Conservation (phyloP, 2,113 vertebrate species). For the Manacus vitellinus region DNA sequence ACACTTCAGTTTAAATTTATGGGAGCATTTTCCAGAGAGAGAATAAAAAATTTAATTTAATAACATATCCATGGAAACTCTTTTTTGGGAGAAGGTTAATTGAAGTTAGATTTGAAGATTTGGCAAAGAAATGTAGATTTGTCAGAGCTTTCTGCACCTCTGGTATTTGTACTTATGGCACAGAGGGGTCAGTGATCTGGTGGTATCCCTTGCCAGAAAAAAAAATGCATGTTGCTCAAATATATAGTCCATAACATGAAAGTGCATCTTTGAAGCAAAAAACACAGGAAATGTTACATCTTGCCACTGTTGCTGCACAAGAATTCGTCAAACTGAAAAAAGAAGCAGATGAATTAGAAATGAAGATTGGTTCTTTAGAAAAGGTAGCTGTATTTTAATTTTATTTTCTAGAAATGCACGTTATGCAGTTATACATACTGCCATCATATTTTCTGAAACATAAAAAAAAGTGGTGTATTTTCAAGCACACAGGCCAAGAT, state of each 20-base stretch:
- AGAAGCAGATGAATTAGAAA: slow-evolving; percentile 70
- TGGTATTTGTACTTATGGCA: neutral
- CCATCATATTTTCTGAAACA: neutral
- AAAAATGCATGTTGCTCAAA: neutral
- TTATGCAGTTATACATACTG: neutral
- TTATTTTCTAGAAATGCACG: neutral
- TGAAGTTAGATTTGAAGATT: neutral
- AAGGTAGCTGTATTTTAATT: slow-evolving; percentile 64
- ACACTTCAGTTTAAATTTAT: neutral
- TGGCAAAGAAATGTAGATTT: neutral
- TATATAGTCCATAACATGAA: slow-evolving; percentile 69
- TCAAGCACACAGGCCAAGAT: neutral
- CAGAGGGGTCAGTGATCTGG: neutral
- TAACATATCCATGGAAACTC: neutral
- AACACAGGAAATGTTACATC: slow-evolving; percentile 70
- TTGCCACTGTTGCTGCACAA: slow-evolving; percentile 26
- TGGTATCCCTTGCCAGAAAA: neutral
- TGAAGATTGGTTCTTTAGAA: slow-evolving; percentile 69
- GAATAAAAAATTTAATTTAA: neutral
- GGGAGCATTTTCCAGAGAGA: neutral
- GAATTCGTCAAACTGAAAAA: slow-evolving; percentile 60
- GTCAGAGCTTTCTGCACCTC: neutral
- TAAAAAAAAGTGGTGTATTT: neutral
- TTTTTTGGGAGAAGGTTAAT: neutral
- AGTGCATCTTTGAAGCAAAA: slow-evolving; percentile 72